Evolutionary conservation across 2,888 invertebrate genomes (phyloP), one percentile per base, ranked within the genome.

Genomic region (Lottia gigantea): DNA sequence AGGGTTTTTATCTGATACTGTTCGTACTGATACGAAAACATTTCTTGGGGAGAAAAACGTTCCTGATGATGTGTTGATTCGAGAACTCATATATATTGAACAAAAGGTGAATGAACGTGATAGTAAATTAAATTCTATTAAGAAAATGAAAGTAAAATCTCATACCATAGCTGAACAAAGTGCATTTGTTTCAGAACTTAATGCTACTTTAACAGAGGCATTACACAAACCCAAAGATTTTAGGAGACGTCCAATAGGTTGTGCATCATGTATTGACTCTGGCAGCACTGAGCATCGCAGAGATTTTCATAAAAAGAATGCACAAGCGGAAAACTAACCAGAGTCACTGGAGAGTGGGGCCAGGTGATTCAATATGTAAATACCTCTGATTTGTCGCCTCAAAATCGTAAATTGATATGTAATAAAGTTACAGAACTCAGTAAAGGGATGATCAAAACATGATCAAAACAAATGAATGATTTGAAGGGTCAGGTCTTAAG

Each of bases 291-390:
- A 55, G 12, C 55, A 55, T 55, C 6, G 23, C 2, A n/a, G 23
- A 8, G 12, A 3, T 12, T 55, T 55, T 12, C 55, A 55, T 55
- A 40, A 40, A 8, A 49, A 49, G 14, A 49, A 49, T n/a, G 15
- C 49, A 12, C 55, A 55, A 19, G n/a, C 55, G 55, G 55, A 15
- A 55, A 55, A 55, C 55, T 55, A 55, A 23, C 6, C 2, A 6
- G 55, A 19, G 55, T 55, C 55, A 55, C 19, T 55, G 55, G 55
- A n/a, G 19, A 55, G 55, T n/a, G 55, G 55, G 55, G 55, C 23
- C 55, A 16, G n/a, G 19, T 55, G 55, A n/a, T 3, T 19, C n/a
- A 6, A 7, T 3, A 8, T 55, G n/a, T n/a, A 19, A 55, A 55
- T 19, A 7, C 55, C n/a, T n/a, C 23, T 16, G 55, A 55, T 55